These are phyloP conservation scores for Ditula angustiorana DNA, from an alignment of 2,888 invertebrate species.

Conservation along the genomic window DNA sequence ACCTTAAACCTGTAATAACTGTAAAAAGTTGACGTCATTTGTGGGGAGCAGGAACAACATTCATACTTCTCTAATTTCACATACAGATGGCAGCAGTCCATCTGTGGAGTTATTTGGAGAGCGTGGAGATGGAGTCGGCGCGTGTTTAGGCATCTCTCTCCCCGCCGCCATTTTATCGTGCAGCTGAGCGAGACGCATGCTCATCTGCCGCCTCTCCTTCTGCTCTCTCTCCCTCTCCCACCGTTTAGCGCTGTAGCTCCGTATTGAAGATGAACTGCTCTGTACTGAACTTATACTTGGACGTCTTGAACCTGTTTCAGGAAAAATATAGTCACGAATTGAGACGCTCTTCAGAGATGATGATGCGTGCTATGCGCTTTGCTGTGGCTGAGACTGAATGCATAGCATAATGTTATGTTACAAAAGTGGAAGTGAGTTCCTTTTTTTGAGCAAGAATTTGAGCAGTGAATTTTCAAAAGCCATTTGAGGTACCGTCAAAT, in stretches of 20 bases:
- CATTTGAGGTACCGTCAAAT: slow-evolving; percentile 7
- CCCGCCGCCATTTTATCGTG: slow-evolving; percentile 87
- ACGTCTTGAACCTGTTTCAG: slow-evolving; percentile 91
- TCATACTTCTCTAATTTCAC: slow-evolving; percentile 91
- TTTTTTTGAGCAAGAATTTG: background rate
- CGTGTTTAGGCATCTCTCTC: slow-evolving; percentile 77
- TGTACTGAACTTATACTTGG: slow-evolving; percentile 95
- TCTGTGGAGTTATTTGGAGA: slow-evolving; percentile 93
- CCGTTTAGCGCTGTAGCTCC: slow-evolving; percentile 92
- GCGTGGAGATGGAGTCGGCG: slow-evolving; percentile 90
- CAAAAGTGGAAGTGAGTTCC: slow-evolving; percentile 20
- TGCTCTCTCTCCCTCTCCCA: slow-evolving; percentile 93
- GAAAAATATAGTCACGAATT: slow-evolving; percentile 39
- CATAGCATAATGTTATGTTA: slow-evolving; percentile 24
- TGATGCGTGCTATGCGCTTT: slow-evolving; percentile 44
- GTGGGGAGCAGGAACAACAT: slow-evolving; percentile 55
- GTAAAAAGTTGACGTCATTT: slow-evolving; percentile 42
- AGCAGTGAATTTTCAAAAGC: slow-evolving; percentile 12
- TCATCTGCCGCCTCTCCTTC: slow-evolving; percentile 92
- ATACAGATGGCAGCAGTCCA: slow-evolving; percentile 92
- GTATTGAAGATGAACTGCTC: slow-evolving; percentile 92
- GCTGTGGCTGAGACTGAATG: slow-evolving; percentile 43
- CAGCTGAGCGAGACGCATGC: slow-evolving; percentile 89
- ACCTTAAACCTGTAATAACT: background rate
- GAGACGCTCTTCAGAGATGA: slow-evolving; percentile 20